A percentile compares a stretch with the other conserved stretches of the same genome.
These are phyloP conservation scores for Acronicta psi DNA, from an alignment of 2,888 invertebrate genomes.

Conservation along the genomic window DNA sequence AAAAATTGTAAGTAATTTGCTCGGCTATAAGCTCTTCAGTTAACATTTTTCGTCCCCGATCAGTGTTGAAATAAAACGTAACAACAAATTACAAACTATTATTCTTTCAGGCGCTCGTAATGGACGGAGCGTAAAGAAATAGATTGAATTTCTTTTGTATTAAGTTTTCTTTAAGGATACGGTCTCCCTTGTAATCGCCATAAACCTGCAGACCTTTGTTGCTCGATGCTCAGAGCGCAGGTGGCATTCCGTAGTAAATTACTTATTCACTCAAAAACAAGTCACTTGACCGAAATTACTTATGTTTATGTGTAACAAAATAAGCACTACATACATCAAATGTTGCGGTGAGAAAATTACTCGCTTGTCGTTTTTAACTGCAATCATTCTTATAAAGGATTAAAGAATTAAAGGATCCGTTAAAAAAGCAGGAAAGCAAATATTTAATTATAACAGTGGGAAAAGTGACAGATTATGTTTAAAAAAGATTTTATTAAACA, in stretches of 20 bases:
- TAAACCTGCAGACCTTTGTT: slow-evolving; percentile 55
- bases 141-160: slow-evolving; percentile 59
- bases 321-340: slow-evolving; percentile 6
- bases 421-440: too few relatives aligned
- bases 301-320: slow-evolving; percentile 31
- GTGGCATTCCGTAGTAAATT: slow-evolving; percentile 59
- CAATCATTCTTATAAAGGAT: too few relatives aligned
- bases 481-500: too few relatives aligned
- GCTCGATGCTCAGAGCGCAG: slow-evolving; percentile 55
- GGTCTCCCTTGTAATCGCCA: slow-evolving; percentile 47
- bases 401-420: too few relatives aligned
- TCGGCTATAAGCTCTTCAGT: slow-evolving; percentile 12
- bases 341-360: background rate
- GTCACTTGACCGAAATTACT: slow-evolving; percentile 50
- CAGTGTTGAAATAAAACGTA: slow-evolving; percentile 26
- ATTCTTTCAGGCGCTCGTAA: slow-evolving; percentile 19
- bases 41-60: slow-evolving; percentile 14
- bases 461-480: too few relatives aligned
- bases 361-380: too few relatives aligned
- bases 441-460: too few relatives aligned
- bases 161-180: slow-evolving; percentile 52
- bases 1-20: background rate
- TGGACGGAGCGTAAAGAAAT: slow-evolving; percentile 41
- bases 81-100: slow-evolving; percentile 30
- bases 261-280: slow-evolving; percentile 62